phyloP scores from a whole-genome alignment of 2,797 vertebrate species.

The Helicolenus hilgendorfi region DNA sequence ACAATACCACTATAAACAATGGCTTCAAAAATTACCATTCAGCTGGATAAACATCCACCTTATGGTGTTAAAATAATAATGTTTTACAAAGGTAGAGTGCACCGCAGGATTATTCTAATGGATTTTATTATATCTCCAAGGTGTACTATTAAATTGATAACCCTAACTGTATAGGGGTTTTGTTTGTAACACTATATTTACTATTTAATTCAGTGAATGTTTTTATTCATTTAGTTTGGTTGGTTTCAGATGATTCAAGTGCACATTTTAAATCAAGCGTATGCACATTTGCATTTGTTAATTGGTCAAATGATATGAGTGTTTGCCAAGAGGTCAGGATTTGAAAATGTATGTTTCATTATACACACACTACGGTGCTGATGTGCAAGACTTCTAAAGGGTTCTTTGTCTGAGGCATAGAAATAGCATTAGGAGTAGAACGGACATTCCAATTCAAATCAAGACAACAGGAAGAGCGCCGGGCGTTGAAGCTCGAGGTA shows the following conservation, averaged over 20 bases:
- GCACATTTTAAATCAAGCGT: slow-evolving; percentile 45
- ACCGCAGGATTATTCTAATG: not conserved
- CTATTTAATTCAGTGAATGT: not conserved
- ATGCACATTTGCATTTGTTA: slow-evolving; percentile 46
- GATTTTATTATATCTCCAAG: not conserved
- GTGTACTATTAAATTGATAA: not conserved
- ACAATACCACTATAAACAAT: not conserved
- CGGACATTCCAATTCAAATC: too few relatives aligned
- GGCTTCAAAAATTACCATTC: not conserved
- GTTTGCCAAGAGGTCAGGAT: slow-evolving; percentile 45
- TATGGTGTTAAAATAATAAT: not conserved
- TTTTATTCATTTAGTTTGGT: slow-evolving; percentile 35
- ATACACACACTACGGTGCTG: not conserved
- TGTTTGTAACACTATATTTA: not conserved
- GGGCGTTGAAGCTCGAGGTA: too few relatives aligned
- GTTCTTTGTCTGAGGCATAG: not conserved
- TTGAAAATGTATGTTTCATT: not conserved
- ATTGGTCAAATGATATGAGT: slow-evolving; percentile 45
- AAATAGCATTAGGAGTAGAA: not conserved
- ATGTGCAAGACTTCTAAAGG: not conserved
- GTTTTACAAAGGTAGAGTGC: not conserved
- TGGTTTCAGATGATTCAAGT: slow-evolving; percentile 51
- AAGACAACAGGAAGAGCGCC: too few relatives aligned
- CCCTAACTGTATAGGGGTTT: not conserved
- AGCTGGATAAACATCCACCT: not conserved